These are phyloP conservation scores for Zaprionus taronus DNA, from an alignment of 1,140 invertebrate genomes.

Conservation along the genomic window DNA sequence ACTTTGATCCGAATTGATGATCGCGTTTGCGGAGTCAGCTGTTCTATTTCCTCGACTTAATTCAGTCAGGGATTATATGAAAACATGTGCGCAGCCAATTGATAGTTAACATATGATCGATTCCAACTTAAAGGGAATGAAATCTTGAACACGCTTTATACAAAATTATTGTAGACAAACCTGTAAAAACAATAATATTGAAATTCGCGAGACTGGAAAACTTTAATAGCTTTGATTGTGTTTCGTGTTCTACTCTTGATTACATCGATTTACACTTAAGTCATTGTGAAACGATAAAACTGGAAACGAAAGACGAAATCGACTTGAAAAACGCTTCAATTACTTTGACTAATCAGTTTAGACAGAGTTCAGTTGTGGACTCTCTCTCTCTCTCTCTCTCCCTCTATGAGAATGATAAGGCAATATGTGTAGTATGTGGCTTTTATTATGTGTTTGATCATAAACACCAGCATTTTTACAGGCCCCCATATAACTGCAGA, in stretches of 20 bases:
- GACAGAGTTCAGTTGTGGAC: neutral
- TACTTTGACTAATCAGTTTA: neutral
- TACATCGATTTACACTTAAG: slow-evolving; percentile 70
- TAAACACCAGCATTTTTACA: slow-evolving; percentile 9
- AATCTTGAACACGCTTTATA: neutral
- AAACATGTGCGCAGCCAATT: neutral
- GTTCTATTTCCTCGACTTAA: slow-evolving; percentile 1
- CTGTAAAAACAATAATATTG: slow-evolving; percentile 1
- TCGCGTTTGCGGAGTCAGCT: neutral
- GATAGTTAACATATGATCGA: neutral
- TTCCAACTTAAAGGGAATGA: neutral
- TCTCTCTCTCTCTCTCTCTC: neutral
- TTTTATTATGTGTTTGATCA: slow-evolving; percentile 15
- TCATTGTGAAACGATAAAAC: slow-evolving; percentile 15
- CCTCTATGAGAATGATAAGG: neutral
- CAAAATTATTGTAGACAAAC: neutral
- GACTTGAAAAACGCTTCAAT: neutral
- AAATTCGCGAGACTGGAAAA: neutral
- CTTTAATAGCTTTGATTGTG: slow-evolving; percentile 14
- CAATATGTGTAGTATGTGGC: neutral
- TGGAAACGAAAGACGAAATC: neutral
- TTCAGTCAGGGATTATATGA: neutral
- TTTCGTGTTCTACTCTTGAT: slow-evolving; percentile 55
- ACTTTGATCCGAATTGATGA: neutral
- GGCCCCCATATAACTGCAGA: neutral